These are phyloP conservation scores for Gonatopus flavifemur DNA, from an alignment of 1,140 invertebrate species.

Conservation along the genomic window DNA sequence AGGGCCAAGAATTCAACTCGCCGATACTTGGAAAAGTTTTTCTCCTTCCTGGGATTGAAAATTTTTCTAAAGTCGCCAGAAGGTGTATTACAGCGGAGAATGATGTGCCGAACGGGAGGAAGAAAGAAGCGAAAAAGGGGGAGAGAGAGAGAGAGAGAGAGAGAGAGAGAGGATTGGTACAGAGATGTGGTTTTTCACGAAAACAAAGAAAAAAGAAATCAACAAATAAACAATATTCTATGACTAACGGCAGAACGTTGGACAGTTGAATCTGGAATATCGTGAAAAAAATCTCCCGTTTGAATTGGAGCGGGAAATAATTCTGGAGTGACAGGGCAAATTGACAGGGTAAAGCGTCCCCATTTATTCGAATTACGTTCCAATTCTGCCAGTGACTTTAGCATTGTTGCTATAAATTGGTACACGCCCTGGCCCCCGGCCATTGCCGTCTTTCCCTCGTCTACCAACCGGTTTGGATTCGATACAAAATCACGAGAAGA, in stretches of 20 bases:
- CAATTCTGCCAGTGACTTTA: conserved; percentile 58
- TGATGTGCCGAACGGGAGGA: conserved; percentile 5
- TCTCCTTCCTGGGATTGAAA: no score
- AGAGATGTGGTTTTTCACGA: no score
- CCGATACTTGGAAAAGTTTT: no score
- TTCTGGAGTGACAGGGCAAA: conserved; percentile 51
- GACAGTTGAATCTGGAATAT: no score
- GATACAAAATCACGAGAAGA: conserved; percentile 6
- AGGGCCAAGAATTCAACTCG: no score
- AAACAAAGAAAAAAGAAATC: no score
- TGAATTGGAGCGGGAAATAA: conserved; percentile 47
- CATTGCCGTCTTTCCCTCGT: neutral
- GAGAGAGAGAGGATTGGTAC: neutral
- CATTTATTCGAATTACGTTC: conserved; percentile 58
- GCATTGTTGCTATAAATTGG: conserved; percentile 58
- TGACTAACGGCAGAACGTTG: no score
- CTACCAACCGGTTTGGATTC: conserved; percentile 16
- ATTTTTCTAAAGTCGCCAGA: no score
- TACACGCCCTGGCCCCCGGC: conserved; percentile 50
- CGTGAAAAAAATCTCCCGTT: conserved; percentile 31
- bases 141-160: neutral
- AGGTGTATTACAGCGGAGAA: conserved; percentile 13
- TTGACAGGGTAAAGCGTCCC: conserved; percentile 56
- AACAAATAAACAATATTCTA: no score
- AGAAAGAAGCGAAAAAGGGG: neutral